Base-by-base conservation (phyloP, 2,888 invertebrate genomes). In the Catonia carolina region DNA sequence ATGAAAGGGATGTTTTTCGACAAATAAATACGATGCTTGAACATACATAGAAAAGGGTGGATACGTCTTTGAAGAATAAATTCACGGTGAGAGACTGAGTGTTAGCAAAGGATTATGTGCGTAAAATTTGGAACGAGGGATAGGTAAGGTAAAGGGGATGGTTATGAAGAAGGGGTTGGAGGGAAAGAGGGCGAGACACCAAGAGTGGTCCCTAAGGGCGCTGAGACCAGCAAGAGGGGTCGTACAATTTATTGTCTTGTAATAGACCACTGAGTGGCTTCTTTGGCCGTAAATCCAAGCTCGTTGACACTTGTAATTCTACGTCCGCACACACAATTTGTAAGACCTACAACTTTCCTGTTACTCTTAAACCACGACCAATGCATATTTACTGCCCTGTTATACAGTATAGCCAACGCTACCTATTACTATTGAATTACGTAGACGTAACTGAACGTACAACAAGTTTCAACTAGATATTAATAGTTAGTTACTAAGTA, bases 251-350 rank as follows among this genome's bases (percentile, higher is more conserved):
- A 58, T 58, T 35, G 53, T 31, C 48, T 58, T 53, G 58, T 58
- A 58, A 58, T 58, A 52, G 52, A 52, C 58, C 53, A 49, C 53
- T 58, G 58, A 58, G 52, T 58, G 58, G 53, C 48, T 52, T 42
- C 53, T 53, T 41, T 17, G 20, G 42, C 53, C 20, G 53, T 58
- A 58, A 58, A 58, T 58, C 53, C 53, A 42, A 49, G 49, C 51
- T 18, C 53, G 58, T 53, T 58, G 58, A 58, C 58, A 58, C 53
- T 53, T 41, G 53, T 50, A 56, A 51, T 51, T 33, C 52, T 51
- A 42, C 33, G 56, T 56, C 56, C 51, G 53, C 58, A 58, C 41
- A 18, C 53, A 58, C 52, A 58, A 58, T 58, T 58, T 58, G 58
- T 58, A 53, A 31, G 50, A 35, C 36, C 20, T 15, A 42, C 14